Base-by-base conservation (phyloP, 2,113 vertebrate species). In the Oenanthe melanoleuca region DNA sequence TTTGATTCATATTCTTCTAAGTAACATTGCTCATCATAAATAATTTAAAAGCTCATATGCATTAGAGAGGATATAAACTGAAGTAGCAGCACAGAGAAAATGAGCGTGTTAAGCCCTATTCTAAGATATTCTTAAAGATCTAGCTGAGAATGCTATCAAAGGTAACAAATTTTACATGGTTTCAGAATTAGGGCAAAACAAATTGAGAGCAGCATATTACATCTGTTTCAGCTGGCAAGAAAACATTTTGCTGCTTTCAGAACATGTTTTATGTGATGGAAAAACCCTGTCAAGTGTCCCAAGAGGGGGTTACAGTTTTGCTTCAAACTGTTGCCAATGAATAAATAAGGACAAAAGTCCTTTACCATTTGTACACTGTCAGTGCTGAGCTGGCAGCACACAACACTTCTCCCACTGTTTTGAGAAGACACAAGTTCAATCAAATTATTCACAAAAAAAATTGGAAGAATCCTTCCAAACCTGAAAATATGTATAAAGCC, bases 141-240 rank as follows among this genome's bases (percentile, higher is more conserved):
- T 52, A 37, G n/a, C 77, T 84, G 49, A 71, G n/a, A 78, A 29
- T 74, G 38, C 52, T 74, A 83, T 81, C 61, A 87, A 92, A 94
- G 38, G 13, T 31, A 89, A 29, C 56, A 84, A 80, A 67, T 86
- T 81, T 74, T 50, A 79, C 83, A 57, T 31, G 40, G 38, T 65
- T 93, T 67, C 84, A 92, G 42, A 96, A 94, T 80, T 55, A 94
- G 60, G 88, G 57, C 80, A 93, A 82, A 92, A 78, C 64, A 97
- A 92, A 93, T 82, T 69, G 49, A 79, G 66, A 75, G 33, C 44
- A 80, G 63, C 63, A 49, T 13, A 80, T 90, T 82, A 92, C 80
- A 94, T 79, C 61, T 87, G 71, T 89, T 95, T 87, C 70, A 92
- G 50, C 74, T 69, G 61, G 49, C 66, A 81, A 90, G 80, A 75